Conservation (phyloP, 2,797 vertebrate genomes). For the Tragopan temminckii region DNA sequence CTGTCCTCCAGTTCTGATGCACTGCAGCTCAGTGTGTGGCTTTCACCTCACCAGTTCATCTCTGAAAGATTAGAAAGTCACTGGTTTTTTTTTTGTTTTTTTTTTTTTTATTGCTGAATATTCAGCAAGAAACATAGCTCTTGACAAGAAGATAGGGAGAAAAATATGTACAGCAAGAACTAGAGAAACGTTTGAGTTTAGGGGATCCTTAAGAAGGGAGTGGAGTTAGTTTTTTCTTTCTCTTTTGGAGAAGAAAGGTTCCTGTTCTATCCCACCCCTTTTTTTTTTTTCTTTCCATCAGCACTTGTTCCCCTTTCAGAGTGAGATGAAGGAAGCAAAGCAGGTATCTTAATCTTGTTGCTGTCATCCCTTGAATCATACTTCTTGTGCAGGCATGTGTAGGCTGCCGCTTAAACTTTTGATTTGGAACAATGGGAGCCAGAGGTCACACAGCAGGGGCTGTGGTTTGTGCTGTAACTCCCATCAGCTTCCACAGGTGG, state of each 20-base stretch:
- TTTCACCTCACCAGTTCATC: constrained; percentile 19
- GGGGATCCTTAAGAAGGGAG: not conserved
- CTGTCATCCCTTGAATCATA: not conserved
- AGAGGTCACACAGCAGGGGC: not conserved
- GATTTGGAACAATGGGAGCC: not conserved
- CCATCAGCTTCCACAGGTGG: not conserved
- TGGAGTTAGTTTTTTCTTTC: not conserved
- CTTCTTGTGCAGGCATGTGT: not conserved
- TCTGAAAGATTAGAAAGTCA: not conserved
- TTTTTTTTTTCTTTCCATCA: not conserved
- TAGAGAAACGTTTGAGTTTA: not conserved
- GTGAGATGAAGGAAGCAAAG: not conserved
- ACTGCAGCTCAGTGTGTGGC: not conserved
- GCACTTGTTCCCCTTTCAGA: not conserved
- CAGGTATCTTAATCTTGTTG: not conserved
- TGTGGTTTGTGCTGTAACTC: not conserved
- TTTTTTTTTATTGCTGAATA: not conserved
- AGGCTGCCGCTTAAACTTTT: not conserved
- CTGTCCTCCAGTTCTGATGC: not conserved
- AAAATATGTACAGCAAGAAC: not conserved
- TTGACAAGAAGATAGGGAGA: not conserved
- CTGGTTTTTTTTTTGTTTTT: not conserved
- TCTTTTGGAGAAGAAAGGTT: not conserved
- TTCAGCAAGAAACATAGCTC: not conserved
- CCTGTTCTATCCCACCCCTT: not conserved